Percentiles rank a stretch among this genome's conserved stretches.
phyloP scores from a whole-genome alignment of 2,888 invertebrate genomes.

The Neuroscelio doddi region DNA sequence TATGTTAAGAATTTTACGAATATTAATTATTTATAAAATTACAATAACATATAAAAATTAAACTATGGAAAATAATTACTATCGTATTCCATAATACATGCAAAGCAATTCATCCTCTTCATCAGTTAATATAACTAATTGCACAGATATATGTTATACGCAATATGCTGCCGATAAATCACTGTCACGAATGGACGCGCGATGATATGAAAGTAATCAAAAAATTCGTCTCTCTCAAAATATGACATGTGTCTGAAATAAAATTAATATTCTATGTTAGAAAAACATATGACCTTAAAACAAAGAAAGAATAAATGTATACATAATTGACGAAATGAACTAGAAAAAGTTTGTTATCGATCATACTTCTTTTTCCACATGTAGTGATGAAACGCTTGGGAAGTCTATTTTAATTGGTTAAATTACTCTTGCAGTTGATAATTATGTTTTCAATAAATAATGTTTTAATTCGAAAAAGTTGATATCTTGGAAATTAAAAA shows the following conservation, averaged over 20 bases:
- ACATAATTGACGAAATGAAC: constrained; percentile 42
- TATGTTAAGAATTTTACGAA: too few relatives aligned
- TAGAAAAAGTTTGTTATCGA: constrained; percentile 45
- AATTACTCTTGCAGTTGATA: too few relatives aligned
- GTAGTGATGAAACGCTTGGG: constrained; percentile 22
- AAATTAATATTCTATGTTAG: constrained; percentile 6
- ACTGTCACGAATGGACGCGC: constrained; percentile 25
- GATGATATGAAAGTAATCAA: not conserved
- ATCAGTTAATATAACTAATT: constrained; percentile 39
- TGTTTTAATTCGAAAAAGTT: too few relatives aligned
- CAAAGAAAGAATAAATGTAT: constrained; percentile 35
- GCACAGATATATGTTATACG: constrained; percentile 38
- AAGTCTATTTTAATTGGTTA: constrained; percentile 22
- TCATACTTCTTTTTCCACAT: constrained; percentile 25
- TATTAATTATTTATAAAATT: too few relatives aligned
- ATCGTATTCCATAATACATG: too few relatives aligned
- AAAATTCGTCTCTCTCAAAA: not conserved
- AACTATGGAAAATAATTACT: too few relatives aligned
- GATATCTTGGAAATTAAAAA: too few relatives aligned
- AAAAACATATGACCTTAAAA: constrained; percentile 19
- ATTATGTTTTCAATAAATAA: too few relatives aligned
- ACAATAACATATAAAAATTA: too few relatives aligned
- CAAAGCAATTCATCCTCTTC: constrained; percentile 38
- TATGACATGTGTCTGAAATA: not conserved
- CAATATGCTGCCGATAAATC: constrained; percentile 44